Percentiles rank a stretch among this genome's conserved stretches.
Evolutionary conservation across 2,888 invertebrate genomes (phyloP).

Genomic region (Tricholauxania praeusta): DNA sequence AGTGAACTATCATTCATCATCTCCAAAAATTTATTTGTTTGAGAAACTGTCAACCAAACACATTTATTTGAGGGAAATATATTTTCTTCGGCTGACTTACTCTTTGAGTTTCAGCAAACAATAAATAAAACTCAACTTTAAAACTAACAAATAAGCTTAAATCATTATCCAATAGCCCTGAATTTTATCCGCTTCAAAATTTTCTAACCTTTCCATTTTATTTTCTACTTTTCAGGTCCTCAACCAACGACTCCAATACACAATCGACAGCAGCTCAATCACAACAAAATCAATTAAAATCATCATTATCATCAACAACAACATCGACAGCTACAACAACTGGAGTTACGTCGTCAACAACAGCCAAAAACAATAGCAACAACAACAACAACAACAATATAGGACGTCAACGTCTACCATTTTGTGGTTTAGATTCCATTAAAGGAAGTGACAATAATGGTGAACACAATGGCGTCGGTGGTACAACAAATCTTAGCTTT

Average conservation of each 20-base stretch:
- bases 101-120: too few relatives aligned
- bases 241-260: constrained; percentile 41
- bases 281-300: constrained; percentile 34
- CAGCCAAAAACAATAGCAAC: constrained; percentile 39
- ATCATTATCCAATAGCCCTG: neutral
- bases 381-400: constrained; percentile 53
- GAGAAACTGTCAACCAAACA: too few relatives aligned
- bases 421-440: constrained; percentile 61
- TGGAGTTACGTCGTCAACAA: constrained; percentile 23
- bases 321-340: constrained; percentile 40
- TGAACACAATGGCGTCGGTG: constrained; percentile 50
- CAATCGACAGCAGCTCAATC: constrained; percentile 43
- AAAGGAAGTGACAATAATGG: constrained; percentile 60
- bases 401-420: constrained; percentile 61
- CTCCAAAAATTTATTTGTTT: too few relatives aligned
- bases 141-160: too few relatives aligned
- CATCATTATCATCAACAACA: constrained; percentile 41
- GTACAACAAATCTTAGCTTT: constrained; percentile 53
- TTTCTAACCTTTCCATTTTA: constrained; percentile 26
- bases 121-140: too few relatives aligned
- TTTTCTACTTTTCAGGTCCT: constrained; percentile 51
- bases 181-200: constrained; percentile 16
- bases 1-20: too few relatives aligned
- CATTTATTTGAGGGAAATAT: too few relatives aligned
- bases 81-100: too few relatives aligned